Base-by-base conservation (phyloP, 2,113 vertebrate species). In the Misgurnus mizolepis region DNA sequence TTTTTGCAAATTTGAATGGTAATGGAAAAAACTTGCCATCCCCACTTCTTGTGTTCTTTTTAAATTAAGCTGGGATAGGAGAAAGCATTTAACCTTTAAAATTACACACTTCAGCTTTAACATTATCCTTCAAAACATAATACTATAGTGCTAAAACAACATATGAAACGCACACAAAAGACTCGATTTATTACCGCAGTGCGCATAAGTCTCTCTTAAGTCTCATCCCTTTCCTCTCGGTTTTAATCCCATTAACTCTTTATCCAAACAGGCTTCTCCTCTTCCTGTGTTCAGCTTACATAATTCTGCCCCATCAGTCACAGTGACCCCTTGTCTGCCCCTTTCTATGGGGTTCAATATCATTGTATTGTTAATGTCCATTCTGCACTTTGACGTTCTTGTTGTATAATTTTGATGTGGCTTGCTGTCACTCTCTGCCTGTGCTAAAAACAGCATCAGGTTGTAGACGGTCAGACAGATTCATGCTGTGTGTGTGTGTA, bases 311-410 rank as follows among this genome's bases (percentile, higher is more conserved):
- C 60, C 87, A 53, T 14, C 65, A 65, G 17, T n/a, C 10, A 9
- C 43, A 11, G 66, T 76, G 22, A 53, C 61, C 40, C 69, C 76
- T 53, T 0, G 15, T 12, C 55, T 58, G 39, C 65, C 66, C 15
- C 17, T 62, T 41, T 69, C 65, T n/a, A 14, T 74, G 71, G 49
- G n/a, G 47, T 45, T 70, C 39, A 22, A 0, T 39, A 45, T 64
- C 65, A 41, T 17, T 67, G 62, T 67, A 40, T 76, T 67, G 80
- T 81, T 81, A 39, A 69, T 68, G 45, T 47, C 27, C 72, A 62
- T 50, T 53, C n/a, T 45, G 62, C 27, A 34, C 15, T 64, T 62
- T 76, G 64, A 75, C 34, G 17, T 74, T 55, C 55, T 27, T 67
- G 61, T 60, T 80, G 22, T 61, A 22, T 22, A 60, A 67, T 64